Evolutionary conservation across 1,140 invertebrate species (phyloP).

Genomic region (Ceratina australensis): DNA sequence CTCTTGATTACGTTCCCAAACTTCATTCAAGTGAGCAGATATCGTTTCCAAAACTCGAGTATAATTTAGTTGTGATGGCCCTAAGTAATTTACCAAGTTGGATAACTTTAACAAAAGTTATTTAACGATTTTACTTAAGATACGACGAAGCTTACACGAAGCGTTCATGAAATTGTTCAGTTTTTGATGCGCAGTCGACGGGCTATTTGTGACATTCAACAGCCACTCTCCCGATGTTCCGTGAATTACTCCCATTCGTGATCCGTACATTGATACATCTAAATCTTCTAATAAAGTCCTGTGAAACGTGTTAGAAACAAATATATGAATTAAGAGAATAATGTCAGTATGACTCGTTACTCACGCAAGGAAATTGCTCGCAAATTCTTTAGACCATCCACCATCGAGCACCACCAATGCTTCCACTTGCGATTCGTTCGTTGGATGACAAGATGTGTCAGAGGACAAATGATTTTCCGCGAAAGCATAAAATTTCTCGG

Average conservation of each 20-base stretch:
- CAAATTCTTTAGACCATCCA: conserved; percentile 79
- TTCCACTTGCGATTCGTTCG: conserved; percentile 75
- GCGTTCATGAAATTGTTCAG: conserved; percentile 57
- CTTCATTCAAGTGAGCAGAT: conserved; percentile 58
- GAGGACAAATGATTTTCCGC: conserved; percentile 60
- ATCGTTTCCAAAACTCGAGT: conserved; percentile 45
- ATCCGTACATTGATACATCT: conserved; percentile 80
- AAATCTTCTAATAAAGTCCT: conserved; percentile 77
- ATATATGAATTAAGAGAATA: conserved; percentile 4
- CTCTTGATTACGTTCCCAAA: conserved; percentile 54
- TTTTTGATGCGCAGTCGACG: conserved; percentile 50
- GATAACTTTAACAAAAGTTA: background rate
- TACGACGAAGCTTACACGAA: conserved; percentile 50
- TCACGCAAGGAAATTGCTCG: conserved; percentile 80
- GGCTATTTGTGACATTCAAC: conserved; percentile 75
- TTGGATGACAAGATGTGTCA: conserved; percentile 69
- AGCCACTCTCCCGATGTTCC: conserved; percentile 81
- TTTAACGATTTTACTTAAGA: background rate
- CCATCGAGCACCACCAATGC: conserved; percentile 79
- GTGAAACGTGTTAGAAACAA: conserved; percentile 22
- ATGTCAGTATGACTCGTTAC: conserved; percentile 55
- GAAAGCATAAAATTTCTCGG: conserved; percentile 59
- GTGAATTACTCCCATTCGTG: conserved; percentile 81
- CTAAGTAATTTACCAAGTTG: conserved; percentile 37
- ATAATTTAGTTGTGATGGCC: conserved; percentile 62